These are phyloP conservation scores for Morpho helenor DNA, from an alignment of 2,888 invertebrate species.

Conservation along the genomic window DNA sequence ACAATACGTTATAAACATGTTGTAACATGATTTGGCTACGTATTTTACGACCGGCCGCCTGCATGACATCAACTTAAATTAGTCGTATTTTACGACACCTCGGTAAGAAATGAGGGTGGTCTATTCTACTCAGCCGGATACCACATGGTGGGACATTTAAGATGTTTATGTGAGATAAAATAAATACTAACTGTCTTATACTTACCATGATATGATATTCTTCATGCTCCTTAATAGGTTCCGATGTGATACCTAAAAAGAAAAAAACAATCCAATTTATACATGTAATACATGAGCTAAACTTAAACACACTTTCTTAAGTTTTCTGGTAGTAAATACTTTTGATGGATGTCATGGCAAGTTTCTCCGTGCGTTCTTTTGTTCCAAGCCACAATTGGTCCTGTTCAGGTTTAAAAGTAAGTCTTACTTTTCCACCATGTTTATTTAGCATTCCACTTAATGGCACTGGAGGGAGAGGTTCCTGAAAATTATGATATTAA, in stretches of 20 bases:
- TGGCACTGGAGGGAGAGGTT: slow-evolving; percentile 88
- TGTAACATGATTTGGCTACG: too few species aligned
- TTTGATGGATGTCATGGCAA: slow-evolving; percentile 94
- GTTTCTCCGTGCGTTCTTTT: slow-evolving; percentile 94
- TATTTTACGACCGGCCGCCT: too few species aligned
- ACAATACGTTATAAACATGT: too few species aligned
- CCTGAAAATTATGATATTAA: slow-evolving; percentile 65
- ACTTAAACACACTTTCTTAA: too few species aligned
- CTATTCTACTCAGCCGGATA: too few species aligned
- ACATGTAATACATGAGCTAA: too few species aligned
- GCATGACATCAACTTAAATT: too few species aligned
- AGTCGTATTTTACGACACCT: too few species aligned
- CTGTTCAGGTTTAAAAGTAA: slow-evolving; percentile 94
- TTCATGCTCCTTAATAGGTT: slow-evolving; percentile 92
- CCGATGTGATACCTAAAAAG: slow-evolving; percentile 78
- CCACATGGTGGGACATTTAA: too few species aligned
- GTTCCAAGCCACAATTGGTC: slow-evolving; percentile 96
- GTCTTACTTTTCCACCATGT: slow-evolving; percentile 91
- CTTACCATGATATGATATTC: slow-evolving; percentile 94
- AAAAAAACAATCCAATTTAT: neutral
- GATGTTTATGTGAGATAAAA: too few species aligned
- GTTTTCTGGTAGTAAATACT: slow-evolving; percentile 68
- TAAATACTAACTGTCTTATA: neutral
- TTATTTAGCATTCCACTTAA: slow-evolving; percentile 95
- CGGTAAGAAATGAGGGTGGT: too few species aligned